Percentiles rank a stretch among this genome's conserved stretches.
Evolutionary conservation across 1,140 invertebrate species (phyloP).

Genomic region (Eurosta solidaginis): DNA sequence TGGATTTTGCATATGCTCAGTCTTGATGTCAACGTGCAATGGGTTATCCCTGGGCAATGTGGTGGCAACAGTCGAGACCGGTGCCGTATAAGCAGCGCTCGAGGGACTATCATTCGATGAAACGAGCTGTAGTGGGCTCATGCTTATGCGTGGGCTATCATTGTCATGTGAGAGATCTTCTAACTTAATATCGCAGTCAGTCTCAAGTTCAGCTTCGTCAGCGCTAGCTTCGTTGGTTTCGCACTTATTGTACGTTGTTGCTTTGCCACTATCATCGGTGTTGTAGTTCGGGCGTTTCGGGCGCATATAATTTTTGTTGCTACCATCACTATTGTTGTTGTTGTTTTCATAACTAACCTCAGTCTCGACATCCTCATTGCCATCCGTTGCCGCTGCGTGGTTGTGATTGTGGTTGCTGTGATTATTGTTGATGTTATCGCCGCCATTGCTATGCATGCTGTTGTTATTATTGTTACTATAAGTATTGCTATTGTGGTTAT

Average conservation of each 20-base stretch:
- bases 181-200: slow-evolving; percentile 42
- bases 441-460: background rate
- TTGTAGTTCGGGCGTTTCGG: slow-evolving; percentile 8
- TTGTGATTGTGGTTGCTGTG: slow-evolving; percentile 43
- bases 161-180: slow-evolving; percentile 48
- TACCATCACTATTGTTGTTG: slow-evolving; percentile 37
- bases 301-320: background rate
- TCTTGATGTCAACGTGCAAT: slow-evolving; percentile 62
- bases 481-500: slow-evolving; percentile 56
- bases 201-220: slow-evolving; percentile 40
- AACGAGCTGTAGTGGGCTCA: slow-evolving; percentile 46
- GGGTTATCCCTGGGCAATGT: slow-evolving; percentile 57
- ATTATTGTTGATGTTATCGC: slow-evolving; percentile 45
- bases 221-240: background rate
- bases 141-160: slow-evolving; percentile 53
- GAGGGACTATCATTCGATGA: background rate
- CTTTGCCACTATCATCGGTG: slow-evolving; percentile 5
- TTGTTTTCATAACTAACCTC: slow-evolving; percentile 36
- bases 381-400: slow-evolving; percentile 37
- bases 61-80: slow-evolving; percentile 39
- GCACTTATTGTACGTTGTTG: background rate
- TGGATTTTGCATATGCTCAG: slow-evolving; percentile 61
- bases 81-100: slow-evolving; percentile 37
- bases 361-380: slow-evolving; percentile 35
- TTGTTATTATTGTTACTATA: slow-evolving; percentile 46